Evolutionary conservation across 2,797 vertebrate genomes (phyloP).

Genomic region (Mormyrus hasselquistii): DNA sequence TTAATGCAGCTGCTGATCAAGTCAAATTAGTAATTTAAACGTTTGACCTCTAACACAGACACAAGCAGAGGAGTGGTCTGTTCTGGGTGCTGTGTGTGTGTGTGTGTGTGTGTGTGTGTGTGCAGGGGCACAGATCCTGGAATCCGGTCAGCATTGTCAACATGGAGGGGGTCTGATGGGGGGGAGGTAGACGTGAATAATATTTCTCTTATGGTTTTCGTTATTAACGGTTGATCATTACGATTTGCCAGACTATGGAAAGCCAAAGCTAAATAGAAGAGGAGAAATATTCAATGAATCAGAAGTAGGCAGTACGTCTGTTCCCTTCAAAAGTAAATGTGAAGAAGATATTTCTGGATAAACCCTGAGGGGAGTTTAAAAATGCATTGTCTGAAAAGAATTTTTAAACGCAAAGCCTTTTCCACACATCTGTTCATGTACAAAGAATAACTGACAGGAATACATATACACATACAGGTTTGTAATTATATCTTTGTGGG

Average conservation of each 20-base stretch:
- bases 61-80: neutral
- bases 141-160: conserved; percentile 60
- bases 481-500: neutral
- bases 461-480: neutral
- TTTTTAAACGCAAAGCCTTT: neutral
- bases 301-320: neutral
- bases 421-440: neutral
- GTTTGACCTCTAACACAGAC: neutral
- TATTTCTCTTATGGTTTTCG: neutral
- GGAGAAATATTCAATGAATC: neutral
- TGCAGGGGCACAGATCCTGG: neutral
- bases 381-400: neutral
- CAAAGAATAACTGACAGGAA: neutral
- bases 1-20: neutral
- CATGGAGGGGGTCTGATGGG: conserved; percentile 64
- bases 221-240: neutral
- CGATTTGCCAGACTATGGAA: neutral
- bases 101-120: neutral
- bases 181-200: conserved; percentile 10
- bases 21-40: neutral
- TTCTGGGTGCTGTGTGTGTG: neutral
- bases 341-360: conserved; percentile 1
- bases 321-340: neutral
- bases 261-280: neutral
- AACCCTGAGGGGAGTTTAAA: neutral